phyloP scores from a whole-genome alignment of 2,113 vertebrate species.

The Eidolon helvum region DNA sequence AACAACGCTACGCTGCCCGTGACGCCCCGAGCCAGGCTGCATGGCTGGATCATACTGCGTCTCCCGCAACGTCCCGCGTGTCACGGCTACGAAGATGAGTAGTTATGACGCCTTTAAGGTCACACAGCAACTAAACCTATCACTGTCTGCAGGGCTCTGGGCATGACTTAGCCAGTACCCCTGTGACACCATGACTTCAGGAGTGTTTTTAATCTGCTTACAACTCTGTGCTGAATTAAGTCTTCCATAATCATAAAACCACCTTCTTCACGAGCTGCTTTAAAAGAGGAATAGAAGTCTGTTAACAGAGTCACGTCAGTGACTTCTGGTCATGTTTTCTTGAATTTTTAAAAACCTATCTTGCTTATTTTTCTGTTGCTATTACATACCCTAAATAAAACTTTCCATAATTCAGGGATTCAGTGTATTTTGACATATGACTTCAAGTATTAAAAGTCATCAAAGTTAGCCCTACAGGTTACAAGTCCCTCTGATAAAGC shows the following conservation, averaged over 20 bases:
- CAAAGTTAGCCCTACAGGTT: background rate
- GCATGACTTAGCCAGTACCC: background rate
- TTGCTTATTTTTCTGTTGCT: background rate
- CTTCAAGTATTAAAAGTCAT: background rate
- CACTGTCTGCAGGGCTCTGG: too few species aligned
- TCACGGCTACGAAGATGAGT: too few species aligned
- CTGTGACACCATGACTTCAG: background rate
- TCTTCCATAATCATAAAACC: background rate
- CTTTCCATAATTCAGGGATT: background rate
- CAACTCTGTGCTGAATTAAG: background rate
- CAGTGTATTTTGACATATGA: background rate
- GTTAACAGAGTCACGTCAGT: background rate
- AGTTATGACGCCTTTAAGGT: background rate
- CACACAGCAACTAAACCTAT: background rate
- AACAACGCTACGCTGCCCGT: too few species aligned
- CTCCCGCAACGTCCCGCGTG: background rate
- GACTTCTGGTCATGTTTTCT: background rate
- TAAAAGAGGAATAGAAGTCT: background rate
- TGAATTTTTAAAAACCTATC: background rate
- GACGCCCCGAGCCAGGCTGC: too few species aligned
- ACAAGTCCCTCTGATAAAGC: too few species aligned
- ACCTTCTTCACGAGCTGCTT: background rate
- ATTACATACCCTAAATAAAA: background rate
- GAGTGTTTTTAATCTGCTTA: background rate
- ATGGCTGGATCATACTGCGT: too few species aligned